A percentile compares a stretch with the other conserved stretches of the same genome.
Conservation (phyloP, 37 sponge, comb jelly and placozoan species). For the Aplysina aerophoba region DNA sequence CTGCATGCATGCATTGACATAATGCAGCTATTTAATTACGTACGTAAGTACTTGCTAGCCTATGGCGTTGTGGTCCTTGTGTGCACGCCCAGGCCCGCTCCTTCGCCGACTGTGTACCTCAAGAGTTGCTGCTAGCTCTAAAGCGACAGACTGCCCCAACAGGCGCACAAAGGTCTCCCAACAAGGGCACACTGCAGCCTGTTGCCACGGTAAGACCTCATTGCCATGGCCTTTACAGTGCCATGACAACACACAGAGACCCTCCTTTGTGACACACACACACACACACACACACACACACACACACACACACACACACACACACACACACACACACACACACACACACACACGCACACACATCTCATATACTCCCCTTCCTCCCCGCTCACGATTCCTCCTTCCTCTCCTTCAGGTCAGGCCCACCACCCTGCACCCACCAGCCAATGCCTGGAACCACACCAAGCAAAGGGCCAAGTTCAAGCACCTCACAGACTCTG, state of each 20-base stretch:
- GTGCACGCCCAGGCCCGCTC: no score
- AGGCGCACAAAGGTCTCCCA: neutral
- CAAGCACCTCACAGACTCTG: constrained; percentile 83
- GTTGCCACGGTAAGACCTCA: neutral
- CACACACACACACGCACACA: no score
- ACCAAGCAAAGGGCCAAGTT: constrained; percentile 63
- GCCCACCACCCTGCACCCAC: constrained; percentile 47
- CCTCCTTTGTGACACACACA: no score
- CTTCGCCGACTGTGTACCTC: constrained; percentile 55
- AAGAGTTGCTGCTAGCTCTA: constrained; percentile 44
- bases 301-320: no score
- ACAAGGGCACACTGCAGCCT: neutral
- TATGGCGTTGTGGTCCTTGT: no score
- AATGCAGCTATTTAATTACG: no score
- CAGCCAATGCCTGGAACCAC: constrained; percentile 90
- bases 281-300: no score
- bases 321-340: no score
- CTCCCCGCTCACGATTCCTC: neutral
- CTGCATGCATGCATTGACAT: no score
- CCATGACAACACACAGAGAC: neutral
- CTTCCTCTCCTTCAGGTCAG: neutral
- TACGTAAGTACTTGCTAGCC: no score
- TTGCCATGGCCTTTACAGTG: neutral
- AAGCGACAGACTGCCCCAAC: constrained; percentile 21
- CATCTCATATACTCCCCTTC: no score